phyloP scores from a whole-genome alignment of 2,888 invertebrate genomes.

The Lottia gigantea region DNA sequence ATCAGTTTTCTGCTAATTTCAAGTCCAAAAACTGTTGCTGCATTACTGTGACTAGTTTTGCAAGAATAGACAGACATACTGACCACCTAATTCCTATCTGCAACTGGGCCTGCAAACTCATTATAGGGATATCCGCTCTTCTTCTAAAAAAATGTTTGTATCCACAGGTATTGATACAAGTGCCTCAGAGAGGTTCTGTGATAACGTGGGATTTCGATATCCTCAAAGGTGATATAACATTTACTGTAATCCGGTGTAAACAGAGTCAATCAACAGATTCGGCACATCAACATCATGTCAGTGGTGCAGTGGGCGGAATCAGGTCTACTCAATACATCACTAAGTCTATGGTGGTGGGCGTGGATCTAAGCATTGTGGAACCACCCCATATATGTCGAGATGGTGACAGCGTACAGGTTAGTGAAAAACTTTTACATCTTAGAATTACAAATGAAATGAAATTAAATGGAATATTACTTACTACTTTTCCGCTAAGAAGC shows the following conservation, averaged over 20 bases:
- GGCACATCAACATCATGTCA: conserved; percentile 62
- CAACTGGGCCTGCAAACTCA: too few relatives aligned
- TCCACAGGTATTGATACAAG: conserved; percentile 75
- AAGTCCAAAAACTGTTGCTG: too few relatives aligned
- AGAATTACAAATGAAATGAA: too few relatives aligned
- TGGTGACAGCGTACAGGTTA: conserved; percentile 92
- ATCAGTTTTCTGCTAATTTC: too few relatives aligned
- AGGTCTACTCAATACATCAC: conserved; percentile 72
- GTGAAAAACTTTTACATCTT: too few relatives aligned
- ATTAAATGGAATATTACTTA: too few relatives aligned
- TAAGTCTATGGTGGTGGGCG: conserved; percentile 74
- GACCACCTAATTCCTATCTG: too few relatives aligned
- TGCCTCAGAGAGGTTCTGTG: conserved; percentile 87
- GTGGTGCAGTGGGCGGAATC: conserved; percentile 57
- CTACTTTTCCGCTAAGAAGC: too few relatives aligned
- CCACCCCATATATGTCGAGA: conserved; percentile 86
- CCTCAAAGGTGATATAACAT: conserved; percentile 86
- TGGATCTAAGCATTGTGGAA: conserved; percentile 83
- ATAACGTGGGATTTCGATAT: conserved; percentile 98
- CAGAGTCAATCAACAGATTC: conserved; percentile 48
- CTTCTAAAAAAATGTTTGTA: background rate
- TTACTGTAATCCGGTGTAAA: conserved; percentile 76
- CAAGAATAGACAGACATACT: too few relatives aligned
- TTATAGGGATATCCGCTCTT: too few relatives aligned
- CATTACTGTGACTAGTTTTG: too few relatives aligned